Base-by-base conservation (phyloP, 92 coral and sea anemone genomes). In the Galaxea fascicularis region DNA sequence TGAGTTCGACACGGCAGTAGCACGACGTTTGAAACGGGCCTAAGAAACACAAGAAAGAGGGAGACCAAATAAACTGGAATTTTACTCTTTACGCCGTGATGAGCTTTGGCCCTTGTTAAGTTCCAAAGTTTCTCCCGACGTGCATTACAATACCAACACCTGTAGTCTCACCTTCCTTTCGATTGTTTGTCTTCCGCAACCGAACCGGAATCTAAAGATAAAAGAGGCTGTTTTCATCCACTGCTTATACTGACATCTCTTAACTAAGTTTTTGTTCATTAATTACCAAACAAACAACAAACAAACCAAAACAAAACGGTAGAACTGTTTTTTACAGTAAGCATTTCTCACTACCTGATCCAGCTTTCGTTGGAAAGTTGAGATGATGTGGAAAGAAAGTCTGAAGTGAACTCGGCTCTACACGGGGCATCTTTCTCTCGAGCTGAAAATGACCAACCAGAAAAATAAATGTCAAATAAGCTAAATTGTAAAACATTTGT, bases 371-470 rank as follows among this genome's bases (percentile, higher is more conserved):
- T 39, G 63, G 76, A 21, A 71, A 27, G 0, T 78, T 44, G 41
- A 83, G 85, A 71, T 90, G 86, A 54, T 84, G 78, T 29, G 94
- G 93, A 31, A 87, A 26, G 29, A 85, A 52, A 45, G 66, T 70
- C 79, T 75, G 80, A 77, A 41, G 79, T 54, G 64, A 74, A 49
- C 84, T 79, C 39, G 90, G 66, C 26, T 88, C 79, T 54, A 94
- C 65, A 58, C 87, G 77, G 0, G 98, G 98, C 98, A 96, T 92
- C 73, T 89, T 88, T 57, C 83, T 80, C 82, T 94, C 91, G 29
- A 96, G 91, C 98, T 96, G 86, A 14, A 79, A 56, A 64, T 25
- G 12, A n/a, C 24, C 79, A 24, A 3, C 35, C 26, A 16, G 26
- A 78, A 54, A 15, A 8, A 56, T 10, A 10, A 49, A 35, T 35